phyloP scores from a whole-genome alignment of 2,888 invertebrate genomes.

The Xanthostigma xanthostigma region DNA sequence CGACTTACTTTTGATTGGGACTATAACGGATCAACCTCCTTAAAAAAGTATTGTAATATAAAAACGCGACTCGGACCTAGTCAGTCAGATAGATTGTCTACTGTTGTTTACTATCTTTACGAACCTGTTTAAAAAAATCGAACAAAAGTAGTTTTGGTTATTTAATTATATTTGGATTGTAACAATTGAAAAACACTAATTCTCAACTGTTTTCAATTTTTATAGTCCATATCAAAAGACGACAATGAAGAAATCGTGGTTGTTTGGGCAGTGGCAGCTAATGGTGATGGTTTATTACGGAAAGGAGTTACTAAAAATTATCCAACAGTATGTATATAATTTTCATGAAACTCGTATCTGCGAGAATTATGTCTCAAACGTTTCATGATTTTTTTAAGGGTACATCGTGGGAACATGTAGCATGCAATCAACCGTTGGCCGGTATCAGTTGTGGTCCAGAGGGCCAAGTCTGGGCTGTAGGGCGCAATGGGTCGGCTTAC shows the following conservation, averaged over 20 bases:
- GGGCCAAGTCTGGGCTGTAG: slow-evolving; percentile 69
- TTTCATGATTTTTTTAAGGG: slow-evolving; percentile 34
- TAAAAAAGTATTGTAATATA: no score
- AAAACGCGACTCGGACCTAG: no score
- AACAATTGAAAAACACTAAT: no score
- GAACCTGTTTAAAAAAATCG: no score
- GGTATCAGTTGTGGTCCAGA: slow-evolving; percentile 58
- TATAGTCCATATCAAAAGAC: slow-evolving; percentile 22
- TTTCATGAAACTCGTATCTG: neutral
- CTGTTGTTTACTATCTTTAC: no score
- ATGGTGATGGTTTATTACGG: slow-evolving; percentile 74
- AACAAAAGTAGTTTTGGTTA: no score
- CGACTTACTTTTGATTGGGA: no score
- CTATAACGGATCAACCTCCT: no score
- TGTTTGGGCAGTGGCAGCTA: slow-evolving; percentile 75
- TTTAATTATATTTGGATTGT: no score
- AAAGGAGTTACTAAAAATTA: slow-evolving; percentile 58
- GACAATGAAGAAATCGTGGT: slow-evolving; percentile 21
- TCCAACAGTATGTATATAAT: slow-evolving; percentile 44
- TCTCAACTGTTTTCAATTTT: slow-evolving; percentile 2
- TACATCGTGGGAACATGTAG: slow-evolving; percentile 61
- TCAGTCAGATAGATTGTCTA: no score
- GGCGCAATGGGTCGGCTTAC: slow-evolving; percentile 72
- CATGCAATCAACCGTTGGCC: slow-evolving; percentile 63
- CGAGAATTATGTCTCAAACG: slow-evolving; percentile 1